Base-by-base conservation (phyloP, 1,140 invertebrate genomes). In the Dinoponera quadriceps region DNA sequence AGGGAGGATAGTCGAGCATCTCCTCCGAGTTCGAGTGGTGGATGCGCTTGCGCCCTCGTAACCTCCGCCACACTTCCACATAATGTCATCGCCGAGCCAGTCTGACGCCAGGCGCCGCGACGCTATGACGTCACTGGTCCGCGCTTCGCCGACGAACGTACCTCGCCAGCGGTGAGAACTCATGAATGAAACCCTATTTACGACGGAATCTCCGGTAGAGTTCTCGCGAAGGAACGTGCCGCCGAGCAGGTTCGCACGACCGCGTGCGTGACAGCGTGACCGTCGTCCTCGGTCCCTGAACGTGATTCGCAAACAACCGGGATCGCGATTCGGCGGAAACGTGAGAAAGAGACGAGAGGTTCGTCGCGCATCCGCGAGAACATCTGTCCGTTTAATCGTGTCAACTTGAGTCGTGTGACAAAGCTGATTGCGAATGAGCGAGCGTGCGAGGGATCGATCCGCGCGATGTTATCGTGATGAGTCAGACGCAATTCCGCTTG, bases 41-140 rank as follows among this genome's bases (percentile, higher is more conserved):
- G 27, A 1, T 68, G 87, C 85, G 90, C 88, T 57, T 86, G 84
- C 85, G 86, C 77, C 60, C 82, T 69, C 85, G 83, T 66, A 75
- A 81, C 57, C 66, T 20, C 65, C 4, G 25, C 80, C 74, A 87
- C 83, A 88, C 80, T 59, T 65, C 75, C 69, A 80, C 74, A 74
- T 88, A 85, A 88, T 83, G 68, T 66, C 74, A 75, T 75, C 83
- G 77, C 71, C 72, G 84, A 91, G 90, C 90, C 92, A 94, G 93
- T 94, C 90, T 91, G 92, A 93, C 92, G 92, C 92, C 92, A 92
- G 91, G 90, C 91, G 91, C 92, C 92, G 93, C 90, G 88, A 92
- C 91, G 91, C 88, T 90, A 93, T 93, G 92, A 94, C 91, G 92
- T 93, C 91, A 93, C 81, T 87, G 89, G 75, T 83, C 83, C 91